Evolutionary conservation across 2,797 vertebrate species (phyloP).

Genomic region (Cossypha caffra): DNA sequence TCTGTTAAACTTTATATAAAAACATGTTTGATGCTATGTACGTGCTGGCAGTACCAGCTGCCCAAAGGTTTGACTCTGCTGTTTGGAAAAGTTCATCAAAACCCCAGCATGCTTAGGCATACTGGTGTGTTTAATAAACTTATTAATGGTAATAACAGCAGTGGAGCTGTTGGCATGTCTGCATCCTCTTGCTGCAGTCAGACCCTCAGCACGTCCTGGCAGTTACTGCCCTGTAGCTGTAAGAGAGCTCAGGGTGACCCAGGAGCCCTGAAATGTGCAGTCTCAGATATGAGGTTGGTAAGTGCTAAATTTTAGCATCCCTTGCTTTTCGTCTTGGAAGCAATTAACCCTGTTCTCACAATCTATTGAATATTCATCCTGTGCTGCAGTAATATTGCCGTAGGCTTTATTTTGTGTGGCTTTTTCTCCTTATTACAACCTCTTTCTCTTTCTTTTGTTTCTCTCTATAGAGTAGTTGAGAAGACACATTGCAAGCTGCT

Average conservation of each 20-base stretch:
- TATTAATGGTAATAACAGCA: not conserved
- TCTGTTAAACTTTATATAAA: not conserved
- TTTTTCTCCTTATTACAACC: not conserved
- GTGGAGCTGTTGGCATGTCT: not conserved
- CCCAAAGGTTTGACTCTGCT: not conserved
- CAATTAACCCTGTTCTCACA: not conserved
- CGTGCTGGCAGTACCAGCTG: not conserved
- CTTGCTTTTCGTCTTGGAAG: not conserved
- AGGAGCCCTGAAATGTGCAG: not conserved
- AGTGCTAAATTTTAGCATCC: constrained; percentile 3
- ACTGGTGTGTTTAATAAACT: not conserved
- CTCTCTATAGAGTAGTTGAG: constrained; percentile 87
- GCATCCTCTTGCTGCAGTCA: not conserved
- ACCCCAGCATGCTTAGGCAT: not conserved
- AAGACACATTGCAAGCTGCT: constrained; percentile 79
- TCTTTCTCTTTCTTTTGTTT: constrained; percentile 48
- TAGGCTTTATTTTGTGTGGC: not conserved
- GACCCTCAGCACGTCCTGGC: not conserved
- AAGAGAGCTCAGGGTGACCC: not conserved
- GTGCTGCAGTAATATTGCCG: not conserved
- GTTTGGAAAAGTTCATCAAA: not conserved
- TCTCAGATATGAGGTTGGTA: not conserved
- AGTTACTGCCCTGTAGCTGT: not conserved
- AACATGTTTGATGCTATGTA: not conserved
- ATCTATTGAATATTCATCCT: not conserved